Evolutionary conservation across 2,797 vertebrate genomes (phyloP), one percentile per base, ranked within the genome.

Genomic region (Spinus olivaceus): DNA sequence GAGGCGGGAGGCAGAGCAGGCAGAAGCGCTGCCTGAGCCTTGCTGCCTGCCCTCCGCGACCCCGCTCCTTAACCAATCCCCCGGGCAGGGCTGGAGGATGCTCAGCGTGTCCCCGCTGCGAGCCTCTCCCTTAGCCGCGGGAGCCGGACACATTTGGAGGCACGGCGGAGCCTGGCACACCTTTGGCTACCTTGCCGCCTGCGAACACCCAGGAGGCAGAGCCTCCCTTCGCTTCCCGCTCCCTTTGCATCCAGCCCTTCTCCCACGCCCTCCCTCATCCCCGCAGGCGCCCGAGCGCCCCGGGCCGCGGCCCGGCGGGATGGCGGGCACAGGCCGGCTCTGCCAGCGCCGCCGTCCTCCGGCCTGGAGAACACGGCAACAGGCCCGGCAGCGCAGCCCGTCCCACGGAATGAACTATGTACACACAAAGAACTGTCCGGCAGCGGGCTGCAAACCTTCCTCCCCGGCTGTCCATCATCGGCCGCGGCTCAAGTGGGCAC

Each of bases 41-140:
- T 10, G 81, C 79, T 86, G 98, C 97, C 97, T 82, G 87, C 80
- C 80, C 97, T 96, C 84, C 53, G 30, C 30, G 88, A 94, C 96
- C 97, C 94, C 11, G 54, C 56, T 96, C 78, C 69, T 16, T 46
- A 81, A 71, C 96, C 91, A 85, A 93, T 71, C 73, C 81, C 47
- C 54, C 3, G n/a, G 88, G 66, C 61, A 33, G 7, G 77, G 78
- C 57, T 30, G 60, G 56, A 90, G 88, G 85, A 73, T 46, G 87
- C 66, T 66, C 82, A 19, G 71, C 84, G 6, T 12, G 50, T 41
- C 81, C 47, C 86, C 3, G 32, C 47, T 44, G 9, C 1, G 12
- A 87, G 41, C 47, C 71, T 93, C 39, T 23, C 84, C 67, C 67
- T 23, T 28, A 14, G 59, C 87, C 39, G 16, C 23, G 3, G 46